Evolutionary conservation across 2,888 invertebrate genomes (phyloP).

Genomic region (Tenthredo mesomela): DNA sequence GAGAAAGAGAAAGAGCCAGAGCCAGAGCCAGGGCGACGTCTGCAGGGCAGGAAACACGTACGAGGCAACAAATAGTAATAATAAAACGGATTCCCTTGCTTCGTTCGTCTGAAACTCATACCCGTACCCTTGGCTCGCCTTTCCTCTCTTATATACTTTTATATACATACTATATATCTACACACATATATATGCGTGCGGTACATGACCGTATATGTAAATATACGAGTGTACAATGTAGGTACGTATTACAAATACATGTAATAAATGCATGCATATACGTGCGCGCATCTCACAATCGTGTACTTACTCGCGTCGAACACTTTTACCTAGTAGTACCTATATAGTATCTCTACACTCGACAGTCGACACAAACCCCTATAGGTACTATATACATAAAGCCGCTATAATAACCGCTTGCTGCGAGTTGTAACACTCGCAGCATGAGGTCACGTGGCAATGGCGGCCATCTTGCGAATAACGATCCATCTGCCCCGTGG

Average conservation of each 20-base stretch:
- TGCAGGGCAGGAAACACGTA: slow-evolving; percentile 50
- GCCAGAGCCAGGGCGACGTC: slow-evolving; percentile 27
- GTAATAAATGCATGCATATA: neutral
- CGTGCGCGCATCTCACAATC: slow-evolving; percentile 3
- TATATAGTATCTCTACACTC: slow-evolving; percentile 14
- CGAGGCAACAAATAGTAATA: slow-evolving; percentile 69
- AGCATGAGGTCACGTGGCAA: slow-evolving; percentile 71
- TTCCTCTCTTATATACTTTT: neutral
- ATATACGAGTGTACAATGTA: neutral
- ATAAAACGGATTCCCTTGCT: slow-evolving; percentile 66
- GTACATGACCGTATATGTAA: neutral
- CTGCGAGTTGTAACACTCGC: slow-evolving; percentile 53
- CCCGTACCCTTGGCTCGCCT: slow-evolving; percentile 46
- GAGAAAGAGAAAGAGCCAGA: slow-evolving; percentile 9
- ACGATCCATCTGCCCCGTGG: slow-evolving; percentile 71
- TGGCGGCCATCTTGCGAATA: slow-evolving; percentile 72
- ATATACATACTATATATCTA: neutral
- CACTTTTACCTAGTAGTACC: neutral
- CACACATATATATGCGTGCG: neutral
- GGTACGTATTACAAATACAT: neutral
- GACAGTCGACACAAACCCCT: slow-evolving; percentile 19
- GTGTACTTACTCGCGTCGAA: slow-evolving; percentile 8
- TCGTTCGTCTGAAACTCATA: slow-evolving; percentile 61
- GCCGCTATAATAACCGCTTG: slow-evolving; percentile 53
- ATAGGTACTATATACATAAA: slow-evolving; percentile 4